Conservation (phyloP, 2,888 invertebrate genomes). For the Ectemnius cavifrons region DNA sequence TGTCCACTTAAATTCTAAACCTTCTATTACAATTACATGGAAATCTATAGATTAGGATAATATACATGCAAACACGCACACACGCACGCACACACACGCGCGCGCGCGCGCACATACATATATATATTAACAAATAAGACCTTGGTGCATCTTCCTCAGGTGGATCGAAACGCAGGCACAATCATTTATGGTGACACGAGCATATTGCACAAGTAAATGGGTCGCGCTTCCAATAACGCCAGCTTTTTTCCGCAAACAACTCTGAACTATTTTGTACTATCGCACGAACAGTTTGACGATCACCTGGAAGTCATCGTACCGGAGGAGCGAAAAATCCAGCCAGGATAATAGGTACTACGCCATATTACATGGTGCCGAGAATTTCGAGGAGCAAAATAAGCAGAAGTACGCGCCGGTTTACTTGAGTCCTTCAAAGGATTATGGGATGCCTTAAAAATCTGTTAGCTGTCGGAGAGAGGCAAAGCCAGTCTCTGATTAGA, state of each 20-base stretch:
- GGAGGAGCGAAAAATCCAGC: conserved; percentile 41
- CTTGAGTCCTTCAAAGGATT: too few relatives aligned
- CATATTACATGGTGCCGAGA: neutral
- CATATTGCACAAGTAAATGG: conserved; percentile 40
- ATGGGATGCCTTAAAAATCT: too few relatives aligned
- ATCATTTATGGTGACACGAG: conserved; percentile 20
- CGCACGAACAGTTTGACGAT: conserved; percentile 12
- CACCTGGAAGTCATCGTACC: conserved; percentile 14
- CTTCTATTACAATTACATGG: too few relatives aligned
- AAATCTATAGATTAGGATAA: too few relatives aligned
- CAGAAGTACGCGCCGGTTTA: too few relatives aligned
- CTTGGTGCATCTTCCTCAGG: conserved; percentile 23
- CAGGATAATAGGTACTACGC: conserved; percentile 45
- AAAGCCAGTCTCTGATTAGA: neutral
- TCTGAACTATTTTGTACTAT: conserved; percentile 14
- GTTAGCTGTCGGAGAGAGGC: too few relatives aligned
- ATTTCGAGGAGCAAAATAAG: neutral
- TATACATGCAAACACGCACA: too few relatives aligned
- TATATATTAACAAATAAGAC: too few relatives aligned
- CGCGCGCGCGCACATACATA: too few relatives aligned
- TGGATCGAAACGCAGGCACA: conserved; percentile 16
- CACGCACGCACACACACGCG: too few relatives aligned
- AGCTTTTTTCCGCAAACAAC: conserved; percentile 23
- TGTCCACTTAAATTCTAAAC: too few relatives aligned
- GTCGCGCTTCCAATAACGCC: conserved; percentile 37